Conservation (phyloP, 2,888 invertebrate genomes). For the Zygogramma bicolorata region DNA sequence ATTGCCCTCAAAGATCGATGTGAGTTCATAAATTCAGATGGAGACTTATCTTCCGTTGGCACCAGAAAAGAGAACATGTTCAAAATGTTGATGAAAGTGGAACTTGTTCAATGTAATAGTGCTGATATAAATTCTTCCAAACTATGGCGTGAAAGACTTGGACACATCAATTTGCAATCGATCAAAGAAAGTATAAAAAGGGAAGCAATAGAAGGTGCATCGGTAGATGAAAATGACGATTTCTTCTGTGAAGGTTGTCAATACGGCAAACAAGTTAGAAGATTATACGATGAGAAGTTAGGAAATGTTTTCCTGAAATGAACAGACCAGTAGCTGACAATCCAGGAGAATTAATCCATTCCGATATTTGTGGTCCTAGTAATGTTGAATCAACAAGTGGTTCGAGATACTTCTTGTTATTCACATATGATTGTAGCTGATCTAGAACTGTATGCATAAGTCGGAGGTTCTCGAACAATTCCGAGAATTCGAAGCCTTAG, state of each 20-base stretch:
- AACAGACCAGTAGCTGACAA: no score
- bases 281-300: no score
- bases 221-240: background rate
- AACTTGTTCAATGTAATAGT: background rate
- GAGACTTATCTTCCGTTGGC: background rate
- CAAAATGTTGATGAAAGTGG: background rate
- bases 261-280: background rate
- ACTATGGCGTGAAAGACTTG: background rate
- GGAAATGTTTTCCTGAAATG: no score
- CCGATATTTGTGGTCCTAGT: no score
- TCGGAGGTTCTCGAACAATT: background rate
- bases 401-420: background rate
- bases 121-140: background rate
- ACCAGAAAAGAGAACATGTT: background rate
- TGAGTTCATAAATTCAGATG: background rate
- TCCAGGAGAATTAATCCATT: no score
- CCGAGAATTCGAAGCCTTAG: background rate
- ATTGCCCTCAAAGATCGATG: background rate
- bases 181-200: background rate
- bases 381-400: background rate
- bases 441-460: background rate
- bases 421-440: background rate
- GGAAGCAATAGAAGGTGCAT: background rate
- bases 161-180: background rate
- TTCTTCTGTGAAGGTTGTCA: background rate